These are phyloP conservation scores for Bombus haemorrhoidalis DNA, from an alignment of 1,140 invertebrate species.

Conservation along the genomic window DNA sequence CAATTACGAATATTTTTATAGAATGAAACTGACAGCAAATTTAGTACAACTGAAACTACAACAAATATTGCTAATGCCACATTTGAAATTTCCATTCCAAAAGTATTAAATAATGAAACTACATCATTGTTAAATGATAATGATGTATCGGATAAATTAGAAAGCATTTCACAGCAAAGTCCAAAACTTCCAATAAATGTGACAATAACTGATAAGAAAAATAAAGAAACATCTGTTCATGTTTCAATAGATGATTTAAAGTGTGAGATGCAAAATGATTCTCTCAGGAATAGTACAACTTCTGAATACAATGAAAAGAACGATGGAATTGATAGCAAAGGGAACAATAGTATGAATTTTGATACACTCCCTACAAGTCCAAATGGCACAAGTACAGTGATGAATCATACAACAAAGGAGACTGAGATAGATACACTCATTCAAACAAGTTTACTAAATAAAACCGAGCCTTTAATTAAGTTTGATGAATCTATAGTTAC, in stretches of 20 bases:
- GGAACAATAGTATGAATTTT: conserved; percentile 70
- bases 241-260: conserved; percentile 63
- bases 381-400: conserved; percentile 55
- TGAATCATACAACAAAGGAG: conserved; percentile 59
- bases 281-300: conserved; percentile 69
- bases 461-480: conserved; percentile 75
- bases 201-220: conserved; percentile 78
- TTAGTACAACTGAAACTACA: conserved; percentile 68
- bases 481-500: conserved; percentile 73
- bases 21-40: conserved; percentile 72
- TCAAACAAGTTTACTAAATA: conserved; percentile 68
- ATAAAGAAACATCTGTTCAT: conserved; percentile 50
- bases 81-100: conserved; percentile 77
- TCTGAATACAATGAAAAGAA: conserved; percentile 47
- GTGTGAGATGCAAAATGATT: conserved; percentile 66
- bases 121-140: conserved; percentile 71
- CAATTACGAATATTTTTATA: conserved; percentile 55
- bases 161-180: conserved; percentile 70
- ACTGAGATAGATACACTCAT: conserved; percentile 64
- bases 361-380: conserved; percentile 55
- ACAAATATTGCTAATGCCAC: conserved; percentile 77
- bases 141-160: conserved; percentile 72
- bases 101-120: conserved; percentile 73
- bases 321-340: conserved; percentile 64
- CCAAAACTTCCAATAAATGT: conserved; percentile 76